These are phyloP conservation scores for Spatulosminthurus flaviceps DNA, from an alignment of 2,888 invertebrate species.

Conservation along the genomic window DNA sequence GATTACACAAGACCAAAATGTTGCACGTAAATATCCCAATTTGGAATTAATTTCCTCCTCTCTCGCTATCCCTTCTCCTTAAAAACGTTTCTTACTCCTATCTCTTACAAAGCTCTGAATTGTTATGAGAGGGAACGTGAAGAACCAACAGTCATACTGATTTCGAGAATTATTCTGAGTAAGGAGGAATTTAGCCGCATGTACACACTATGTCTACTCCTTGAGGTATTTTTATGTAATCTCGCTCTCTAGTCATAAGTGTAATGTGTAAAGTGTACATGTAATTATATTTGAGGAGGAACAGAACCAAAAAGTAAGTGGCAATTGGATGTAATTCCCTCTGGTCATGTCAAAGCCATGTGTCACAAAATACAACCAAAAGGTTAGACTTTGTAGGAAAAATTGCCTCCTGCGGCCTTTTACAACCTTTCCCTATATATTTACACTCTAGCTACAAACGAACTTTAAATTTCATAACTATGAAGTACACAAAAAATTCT, in stretches of 20 bases:
- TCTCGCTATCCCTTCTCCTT: not conserved
- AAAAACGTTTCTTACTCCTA: not conserved
- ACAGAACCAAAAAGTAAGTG: slow-evolving; percentile 14
- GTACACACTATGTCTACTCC: no score
- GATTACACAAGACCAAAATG: not conserved
- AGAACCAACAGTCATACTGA: no score
- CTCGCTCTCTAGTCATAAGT: no score
- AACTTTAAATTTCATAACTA: no score
- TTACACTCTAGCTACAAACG: no score
- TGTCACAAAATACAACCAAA: slow-evolving; percentile 25
- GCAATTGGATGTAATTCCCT: slow-evolving; percentile 2
- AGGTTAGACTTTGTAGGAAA: not conserved
- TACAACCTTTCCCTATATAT: not conserved
- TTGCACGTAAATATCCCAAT: slow-evolving; percentile 8
- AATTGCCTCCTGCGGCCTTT: slow-evolving; percentile 30
- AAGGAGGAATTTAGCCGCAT: not conserved
- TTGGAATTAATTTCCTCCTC: slow-evolving; percentile 19
- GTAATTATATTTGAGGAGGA: not conserved
- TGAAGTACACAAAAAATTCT: no score
- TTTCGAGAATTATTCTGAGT: not conserved
- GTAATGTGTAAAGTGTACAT: no score
- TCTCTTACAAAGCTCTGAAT: no score
- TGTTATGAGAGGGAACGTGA: no score
- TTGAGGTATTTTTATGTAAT: no score
- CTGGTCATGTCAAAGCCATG: slow-evolving; percentile 28